Evolutionary conservation across 2,888 invertebrate genomes (phyloP), one percentile per base, ranked within the genome.

Genomic region (Dugesia japonica): DNA sequence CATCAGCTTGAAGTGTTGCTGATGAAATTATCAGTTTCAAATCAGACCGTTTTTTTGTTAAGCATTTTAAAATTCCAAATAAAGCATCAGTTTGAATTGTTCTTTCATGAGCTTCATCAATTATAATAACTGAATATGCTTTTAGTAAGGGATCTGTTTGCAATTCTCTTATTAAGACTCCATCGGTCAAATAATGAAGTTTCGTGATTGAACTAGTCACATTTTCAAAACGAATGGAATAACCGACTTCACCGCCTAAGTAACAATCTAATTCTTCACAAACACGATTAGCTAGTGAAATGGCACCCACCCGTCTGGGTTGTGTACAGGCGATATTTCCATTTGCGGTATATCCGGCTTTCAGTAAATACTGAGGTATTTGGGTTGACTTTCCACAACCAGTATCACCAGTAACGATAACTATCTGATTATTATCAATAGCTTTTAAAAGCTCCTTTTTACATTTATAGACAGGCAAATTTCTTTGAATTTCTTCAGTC

Each of bases 171-270:
- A 97, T 90, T 71, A 98, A 85, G 82, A 97, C 98, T 82, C 98
- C 97, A 85, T 98, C 98, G 33, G 97, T 98, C 97, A 98, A 97
- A 83, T 98, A 98, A 85, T 97, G 97, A 73, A 98, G 89, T 26
- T 92, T 87, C 4, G 98, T 98, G 80, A 94, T 88, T 84, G 97
- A 94, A 0, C 94, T 94, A 0, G 97, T 97, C 83, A 97, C 98
- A 84, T 99, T 98, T 86, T 98, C 98, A 87, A 98, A 99, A 80
- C 98, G 88, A 81, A 99, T 98, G 80, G 87, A 88, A 83, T 89
- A 89, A 15, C 89, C 89, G 73, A 89, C 88, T n/a, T 9, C n/a
- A 4, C 17, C 56, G 7, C 56, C 56, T n/a, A 56, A 23, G 9
- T 23, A n/a, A 56, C n/a, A 56, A 23, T 56, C 17, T n/a, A 56